Percentiles rank a stretch among this genome's conserved stretches.
Conservation (phyloP, 2,888 invertebrate species). For the Linnaemya tessellans region DNA sequence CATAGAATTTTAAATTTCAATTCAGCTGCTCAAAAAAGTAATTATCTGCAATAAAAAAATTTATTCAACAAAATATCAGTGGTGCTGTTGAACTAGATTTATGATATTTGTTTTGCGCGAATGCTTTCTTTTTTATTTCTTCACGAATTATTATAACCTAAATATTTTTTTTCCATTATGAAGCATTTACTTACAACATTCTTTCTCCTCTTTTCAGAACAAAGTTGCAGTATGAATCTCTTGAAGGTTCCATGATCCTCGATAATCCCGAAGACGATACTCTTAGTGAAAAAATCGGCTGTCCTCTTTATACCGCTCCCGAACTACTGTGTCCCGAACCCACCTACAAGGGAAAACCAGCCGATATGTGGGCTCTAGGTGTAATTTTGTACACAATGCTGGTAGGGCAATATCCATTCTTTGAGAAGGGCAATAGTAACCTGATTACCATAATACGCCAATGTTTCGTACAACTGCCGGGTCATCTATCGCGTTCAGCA, state of each 20-base stretch:
- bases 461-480: constrained; percentile 80
- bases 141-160: background rate
- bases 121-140: background rate
- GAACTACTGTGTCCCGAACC: constrained; percentile 81
- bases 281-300: constrained; percentile 82
- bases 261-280: constrained; percentile 80
- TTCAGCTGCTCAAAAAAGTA: too few species aligned
- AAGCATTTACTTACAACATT: constrained; percentile 4
- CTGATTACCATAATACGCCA: constrained; percentile 81
- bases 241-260: constrained; percentile 83
- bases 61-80: too few species aligned
- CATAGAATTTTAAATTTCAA: too few species aligned
- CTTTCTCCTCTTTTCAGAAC: constrained; percentile 77
- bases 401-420: constrained; percentile 83
- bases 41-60: too few species aligned
- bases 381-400: constrained; percentile 83
- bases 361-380: constrained; percentile 83
- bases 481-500: constrained; percentile 78
- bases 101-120: background rate
- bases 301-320: constrained; percentile 82
- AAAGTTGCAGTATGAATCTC: constrained; percentile 82
- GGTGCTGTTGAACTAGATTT: too few species aligned
- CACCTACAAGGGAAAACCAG: constrained; percentile 81
- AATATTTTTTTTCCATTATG: background rate
- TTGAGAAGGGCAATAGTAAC: constrained; percentile 81